Evolutionary conservation across 2,888 invertebrate genomes (phyloP), one percentile per base, ranked within the genome.

Genomic region (Arctia plantaginis): DNA sequence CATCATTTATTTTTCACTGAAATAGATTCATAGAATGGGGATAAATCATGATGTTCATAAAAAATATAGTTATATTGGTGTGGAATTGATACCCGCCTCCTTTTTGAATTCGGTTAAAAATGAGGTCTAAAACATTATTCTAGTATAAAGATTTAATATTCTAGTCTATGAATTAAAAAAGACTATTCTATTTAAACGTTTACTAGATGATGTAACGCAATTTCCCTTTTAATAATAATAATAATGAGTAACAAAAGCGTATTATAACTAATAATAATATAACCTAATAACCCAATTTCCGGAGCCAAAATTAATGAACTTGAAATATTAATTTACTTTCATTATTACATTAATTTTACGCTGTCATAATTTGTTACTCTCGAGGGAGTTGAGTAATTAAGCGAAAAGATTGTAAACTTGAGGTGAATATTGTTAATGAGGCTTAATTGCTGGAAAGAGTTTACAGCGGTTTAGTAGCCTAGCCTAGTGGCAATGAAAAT

Each of bases 281-380:
- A 73, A 73, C 62, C 51, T 65, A 73, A 73, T 65, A 51, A 35
- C 33, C 65, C 30, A 51, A 66, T 73, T 66, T 23, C 69, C 39
- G n/a, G 7, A 23, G 51, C 39, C 30, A 47, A 66, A 69, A 65
- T 69, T 73, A 69, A 73, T 66, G 64, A 73, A 65, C 41, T 73
- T 44, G 23, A 73, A 62, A 69, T 68, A 73, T 73, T 64, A 73
- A 73, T 68, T 69, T 47, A 47, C 47, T 41, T 55, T 69, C 69
- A 66, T 73, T 65, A 73, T 23, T 12, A 33, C 65, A 62, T 44
- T 69, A 64, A 65, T 73, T 69, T 69, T 33, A 35, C 69, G 69
- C 33, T 73, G 68, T 73, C 69, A 66, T 69, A 73, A 73, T 73
- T 73, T 69, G 73, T 73, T 69, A 27, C 39, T 66, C 73, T 73